Evolutionary conservation across 2,888 invertebrate genomes (phyloP), one percentile per base, ranked within the genome.

Genomic region (Drosophila meridiana): DNA sequence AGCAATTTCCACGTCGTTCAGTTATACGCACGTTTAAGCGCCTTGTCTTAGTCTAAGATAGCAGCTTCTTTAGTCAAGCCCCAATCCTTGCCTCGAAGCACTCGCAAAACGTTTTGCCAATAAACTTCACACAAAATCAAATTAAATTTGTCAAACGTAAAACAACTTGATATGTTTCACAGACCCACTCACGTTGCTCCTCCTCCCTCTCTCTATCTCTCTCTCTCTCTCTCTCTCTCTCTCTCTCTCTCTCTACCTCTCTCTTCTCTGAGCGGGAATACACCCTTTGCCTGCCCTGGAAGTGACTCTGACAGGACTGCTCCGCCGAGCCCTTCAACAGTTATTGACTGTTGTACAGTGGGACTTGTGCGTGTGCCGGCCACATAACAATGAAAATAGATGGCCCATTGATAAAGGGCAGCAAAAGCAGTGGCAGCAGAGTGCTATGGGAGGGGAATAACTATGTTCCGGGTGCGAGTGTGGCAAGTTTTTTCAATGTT

Each of bases 41-140:
- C 59, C 59, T 63, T 69, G 75, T 73, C 47, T 69, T 50, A 65
- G 63, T 42, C 32, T 36, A 11, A 34, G 67, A 34, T 14, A 34
- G 2, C 56, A 36, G 56, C 7, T 56, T 13, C 50, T 45, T 52
- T 30, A n/a, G n/a, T 48, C 48, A 57, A 57, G 28, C 57, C 55
- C n/a, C 36, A 4, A 34, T 45, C 58, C n/a, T 28, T n/a, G 38
- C 43, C 47, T 42, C 40, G 53, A 32, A 58, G 60, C 65, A 63
- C 50, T 69, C 60, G 76, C 77, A 78, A 89, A 87, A 87, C 87
- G 87, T 87, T 89, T 87, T 83, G 72, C 85, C 87, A 87, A 87
- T 87, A 87, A 87, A 87, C 87, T 89, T 87, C 87, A 87, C 89
- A 87, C 87, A 89, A 87, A 87, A 87, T 87, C 89, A 87, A 87